Conservation (phyloP, 2,113 vertebrate genomes). For the Pycnonotus jocosus region DNA sequence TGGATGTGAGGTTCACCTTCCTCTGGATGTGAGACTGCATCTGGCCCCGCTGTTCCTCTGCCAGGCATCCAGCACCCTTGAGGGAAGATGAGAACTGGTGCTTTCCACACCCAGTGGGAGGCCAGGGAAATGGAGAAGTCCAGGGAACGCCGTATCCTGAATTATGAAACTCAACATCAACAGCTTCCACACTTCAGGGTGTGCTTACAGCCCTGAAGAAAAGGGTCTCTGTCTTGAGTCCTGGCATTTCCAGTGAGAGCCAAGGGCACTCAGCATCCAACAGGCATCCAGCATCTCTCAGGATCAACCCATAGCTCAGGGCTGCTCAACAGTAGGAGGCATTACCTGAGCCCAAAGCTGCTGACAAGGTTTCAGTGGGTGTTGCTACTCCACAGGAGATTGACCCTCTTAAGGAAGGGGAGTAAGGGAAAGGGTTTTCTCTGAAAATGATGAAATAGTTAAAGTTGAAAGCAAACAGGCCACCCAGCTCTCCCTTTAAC, state of each 20-base stretch:
- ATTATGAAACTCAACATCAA: neutral
- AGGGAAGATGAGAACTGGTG: neutral
- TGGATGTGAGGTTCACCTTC: neutral
- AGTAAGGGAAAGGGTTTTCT: neutral
- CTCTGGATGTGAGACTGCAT: fast-evolving
- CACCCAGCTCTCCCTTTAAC: constrained; percentile 40
- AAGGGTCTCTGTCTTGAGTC: neutral
- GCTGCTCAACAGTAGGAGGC: neutral
- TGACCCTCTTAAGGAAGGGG: neutral
- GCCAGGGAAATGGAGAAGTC: neutral
- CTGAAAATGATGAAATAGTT: constrained; percentile 18
- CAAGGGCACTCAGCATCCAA: neutral
- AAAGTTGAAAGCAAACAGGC: constrained; percentile 26
- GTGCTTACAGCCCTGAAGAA: neutral
- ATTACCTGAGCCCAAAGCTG: neutral
- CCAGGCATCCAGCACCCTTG: neutral
- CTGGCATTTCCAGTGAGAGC: neutral
- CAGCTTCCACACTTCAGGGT: neutral
- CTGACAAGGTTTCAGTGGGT: neutral
- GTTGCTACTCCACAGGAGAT: neutral
- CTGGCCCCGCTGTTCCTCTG: neutral
- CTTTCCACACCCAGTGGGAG: neutral
- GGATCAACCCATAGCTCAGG: neutral
- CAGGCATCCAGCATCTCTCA: neutral
- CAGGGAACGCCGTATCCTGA: neutral